Evolutionary conservation across 2,113 vertebrate genomes (phyloP).

Genomic region (Apaloderma vittatum): DNA sequence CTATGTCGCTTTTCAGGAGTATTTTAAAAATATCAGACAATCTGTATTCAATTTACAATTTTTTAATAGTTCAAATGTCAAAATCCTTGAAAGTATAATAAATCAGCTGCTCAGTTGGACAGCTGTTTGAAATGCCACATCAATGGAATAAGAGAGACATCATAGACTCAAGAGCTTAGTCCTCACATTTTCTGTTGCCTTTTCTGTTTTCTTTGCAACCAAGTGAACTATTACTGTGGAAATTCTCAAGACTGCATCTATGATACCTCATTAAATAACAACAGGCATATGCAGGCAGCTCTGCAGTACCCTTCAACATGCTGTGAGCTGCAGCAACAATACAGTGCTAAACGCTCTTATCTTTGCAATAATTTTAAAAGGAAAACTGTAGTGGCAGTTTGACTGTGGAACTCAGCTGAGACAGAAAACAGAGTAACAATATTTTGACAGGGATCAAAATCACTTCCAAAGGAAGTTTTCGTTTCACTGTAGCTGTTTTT

Average conservation of each 20-base stretch:
- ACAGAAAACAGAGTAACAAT: not conserved
- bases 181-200: not conserved
- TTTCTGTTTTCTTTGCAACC: not conserved
- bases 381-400: not conserved
- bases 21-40: not conserved
- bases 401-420: not conserved
- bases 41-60: not conserved
- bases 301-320: not conserved
- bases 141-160: not conserved
- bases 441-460: not conserved
- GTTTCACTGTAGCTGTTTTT: not conserved
- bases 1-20: not conserved
- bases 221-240: not conserved
- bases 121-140: not conserved
- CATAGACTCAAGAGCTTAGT: not conserved
- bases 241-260: not conserved
- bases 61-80: not conserved
- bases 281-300: not conserved
- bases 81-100: rapidly evolving
- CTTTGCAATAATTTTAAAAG: not conserved
- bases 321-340: not conserved
- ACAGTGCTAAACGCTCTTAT: not conserved
- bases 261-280: not conserved
- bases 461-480: not conserved
- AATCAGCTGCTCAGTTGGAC: not conserved